A percentile compares a stretch with the other conserved stretches of the same genome.
These are phyloP conservation scores for Alcedo quadribrachys DNA, from an alignment of 2,797 vertebrate genomes.

Conservation along the genomic window DNA sequence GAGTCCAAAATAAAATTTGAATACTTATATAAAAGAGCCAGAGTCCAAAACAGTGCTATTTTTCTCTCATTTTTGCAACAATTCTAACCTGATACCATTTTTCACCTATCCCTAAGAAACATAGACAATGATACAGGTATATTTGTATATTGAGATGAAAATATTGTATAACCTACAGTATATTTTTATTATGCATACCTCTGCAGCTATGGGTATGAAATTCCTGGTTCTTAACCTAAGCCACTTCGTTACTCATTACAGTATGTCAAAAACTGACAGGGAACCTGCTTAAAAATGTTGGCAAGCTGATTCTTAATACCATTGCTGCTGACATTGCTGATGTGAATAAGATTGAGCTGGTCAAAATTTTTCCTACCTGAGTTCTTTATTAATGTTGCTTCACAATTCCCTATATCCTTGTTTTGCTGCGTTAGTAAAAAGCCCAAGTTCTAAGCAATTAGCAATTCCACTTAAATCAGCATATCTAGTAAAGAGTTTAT, in stretches of 20 bases:
- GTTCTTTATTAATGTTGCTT: not conserved
- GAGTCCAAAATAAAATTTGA: not conserved
- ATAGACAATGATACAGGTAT: not conserved
- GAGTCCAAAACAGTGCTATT: not conserved
- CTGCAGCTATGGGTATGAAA: not conserved
- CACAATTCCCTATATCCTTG: not conserved
- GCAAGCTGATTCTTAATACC: not conserved
- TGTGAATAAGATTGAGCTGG: not conserved
- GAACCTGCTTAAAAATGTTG: not conserved
- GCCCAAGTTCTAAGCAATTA: not conserved
- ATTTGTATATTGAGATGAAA: not conserved
- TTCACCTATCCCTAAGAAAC: not conserved
- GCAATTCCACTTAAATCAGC: not conserved
- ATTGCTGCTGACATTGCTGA: not conserved
- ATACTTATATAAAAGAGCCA: not conserved
- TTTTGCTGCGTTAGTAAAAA: not conserved
- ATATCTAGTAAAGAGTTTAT: not conserved
- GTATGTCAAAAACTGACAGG: not conserved
- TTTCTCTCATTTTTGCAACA: not conserved
- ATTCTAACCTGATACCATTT: not conserved
- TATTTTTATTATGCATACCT: not conserved
- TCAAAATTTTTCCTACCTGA: not conserved
- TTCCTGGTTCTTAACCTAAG: not conserved
- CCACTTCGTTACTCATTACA: not conserved
- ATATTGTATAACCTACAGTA: not conserved